phyloP scores from a whole-genome alignment of 30 jellyfish, hydroid and myxozoan species.

The Aurelia aurita region DNA sequence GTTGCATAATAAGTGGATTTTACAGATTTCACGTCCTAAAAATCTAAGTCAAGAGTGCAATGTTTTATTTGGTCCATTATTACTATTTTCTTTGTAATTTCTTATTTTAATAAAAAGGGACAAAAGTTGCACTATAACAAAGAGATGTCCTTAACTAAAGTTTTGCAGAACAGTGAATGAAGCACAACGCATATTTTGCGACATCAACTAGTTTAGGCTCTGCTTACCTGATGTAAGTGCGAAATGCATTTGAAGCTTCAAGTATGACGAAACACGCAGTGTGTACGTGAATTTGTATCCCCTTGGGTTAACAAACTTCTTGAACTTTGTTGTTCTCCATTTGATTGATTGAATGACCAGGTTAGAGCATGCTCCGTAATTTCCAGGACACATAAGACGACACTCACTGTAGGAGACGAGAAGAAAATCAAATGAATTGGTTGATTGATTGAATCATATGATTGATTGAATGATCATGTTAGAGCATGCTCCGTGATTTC shows the following conservation, averaged over 20 bases:
- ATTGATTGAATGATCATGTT: constrained; percentile 51
- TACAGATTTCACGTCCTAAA: no score
- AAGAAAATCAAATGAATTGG: not conserved
- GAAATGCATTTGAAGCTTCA: constrained; percentile 49
- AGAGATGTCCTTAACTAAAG: no score
- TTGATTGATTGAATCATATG: no score
- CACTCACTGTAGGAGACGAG: constrained; percentile 52
- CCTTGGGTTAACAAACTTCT: constrained; percentile 55
- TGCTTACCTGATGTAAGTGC: constrained; percentile 54
- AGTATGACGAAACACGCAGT: constrained; percentile 67
- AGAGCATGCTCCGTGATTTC: constrained; percentile 54
- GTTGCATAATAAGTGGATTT: no score
- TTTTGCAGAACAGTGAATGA: no score
- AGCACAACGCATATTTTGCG: no score
- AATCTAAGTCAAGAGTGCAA: no score
- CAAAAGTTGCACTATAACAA: no score
- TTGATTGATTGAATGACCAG: constrained; percentile 57
- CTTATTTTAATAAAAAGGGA: no score
- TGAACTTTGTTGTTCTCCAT: constrained; percentile 67
- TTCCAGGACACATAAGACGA: constrained; percentile 55
- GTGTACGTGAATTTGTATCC: constrained; percentile 50
- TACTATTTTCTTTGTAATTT: no score
- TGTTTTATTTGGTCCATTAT: no score
- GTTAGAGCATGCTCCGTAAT: constrained; percentile 54
- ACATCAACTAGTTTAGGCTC: not conserved